Evolutionary conservation across 2,888 invertebrate species (phyloP), one percentile per base, ranked within the genome.

Genomic region (Ochropleura leucogaster): DNA sequence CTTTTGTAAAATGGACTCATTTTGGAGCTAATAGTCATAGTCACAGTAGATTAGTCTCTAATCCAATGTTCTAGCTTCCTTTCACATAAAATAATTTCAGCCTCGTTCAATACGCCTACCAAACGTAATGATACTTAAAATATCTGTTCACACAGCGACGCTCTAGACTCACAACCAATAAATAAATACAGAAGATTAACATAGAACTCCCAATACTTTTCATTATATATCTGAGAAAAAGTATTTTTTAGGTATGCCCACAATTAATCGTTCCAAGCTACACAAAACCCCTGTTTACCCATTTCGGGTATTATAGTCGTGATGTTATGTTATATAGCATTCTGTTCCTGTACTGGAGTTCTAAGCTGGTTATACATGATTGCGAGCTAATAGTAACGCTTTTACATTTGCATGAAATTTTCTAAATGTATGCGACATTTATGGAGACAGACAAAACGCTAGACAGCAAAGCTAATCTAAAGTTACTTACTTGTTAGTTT

Each of bases 91-190:
- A 3, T 7, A 46, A 53, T 16, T 10, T 4, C 40, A 40, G n/a
- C 20, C 44, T 16, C 12, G 16, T 79, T 62, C 75, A 85, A 84
- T 81, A 81, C 51, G 78, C 70, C 84, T 70, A 85, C 60, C 47
- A 85, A 85, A 80, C 71, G 9, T 63, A 60, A 77, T 60, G 55
- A 74, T 63, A 51, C 40, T 65, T 64, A 64, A 70, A 77, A 77
- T 40, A 82, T 71, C 46, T 68, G 72, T 72, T 77, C 66, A 84
- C 74, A 78, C 65, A 76, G 68, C 65, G 74, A 72, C 59, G 53
- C 51, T 10, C 63, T 69, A 69, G 68, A 72, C 65, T 86, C 86
- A 81, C 86, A 86, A 84, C 79, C 86, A 77, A 84, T 80, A 75
- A 82, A 84, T 78, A 68, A 46, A 68, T 49, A 74, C 47, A 72